Evolutionary conservation across 2,113 vertebrate species (phyloP).

Genomic region (Procavia capensis): DNA sequence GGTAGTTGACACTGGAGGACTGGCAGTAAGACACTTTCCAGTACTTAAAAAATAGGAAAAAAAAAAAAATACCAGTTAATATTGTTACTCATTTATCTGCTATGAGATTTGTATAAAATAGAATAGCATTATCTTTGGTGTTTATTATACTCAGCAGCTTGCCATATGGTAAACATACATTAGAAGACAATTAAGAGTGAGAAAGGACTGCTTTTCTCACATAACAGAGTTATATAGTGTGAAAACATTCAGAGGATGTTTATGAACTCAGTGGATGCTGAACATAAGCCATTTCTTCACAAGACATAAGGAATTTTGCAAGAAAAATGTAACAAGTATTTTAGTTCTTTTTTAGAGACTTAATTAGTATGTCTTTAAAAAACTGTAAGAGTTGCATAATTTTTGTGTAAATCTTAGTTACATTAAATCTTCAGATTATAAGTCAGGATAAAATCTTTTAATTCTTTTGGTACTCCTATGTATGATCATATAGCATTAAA

Average conservation of each 20-base stretch:
- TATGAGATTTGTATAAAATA: conserved; percentile 50
- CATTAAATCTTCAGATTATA: conserved; percentile 9
- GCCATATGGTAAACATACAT: conserved; percentile 72
- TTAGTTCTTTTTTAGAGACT: conserved; percentile 54
- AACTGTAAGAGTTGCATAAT: conserved; percentile 14
- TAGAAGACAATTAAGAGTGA: conserved; percentile 75
- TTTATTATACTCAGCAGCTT: conserved; percentile 53
- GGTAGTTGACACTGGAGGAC: background rate
- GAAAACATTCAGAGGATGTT: conserved; percentile 75
- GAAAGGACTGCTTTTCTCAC: conserved; percentile 64
- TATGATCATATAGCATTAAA: background rate
- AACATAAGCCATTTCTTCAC: conserved; percentile 73
- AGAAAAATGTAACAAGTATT: conserved; percentile 42
- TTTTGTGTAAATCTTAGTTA: conserved; percentile 57
- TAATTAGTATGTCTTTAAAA: conserved; percentile 66
- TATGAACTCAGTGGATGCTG: conserved; percentile 60
- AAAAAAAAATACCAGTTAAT: background rate
- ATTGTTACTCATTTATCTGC: conserved; percentile 44
- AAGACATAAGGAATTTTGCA: conserved; percentile 67
- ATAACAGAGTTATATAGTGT: conserved; percentile 69
- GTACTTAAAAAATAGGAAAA: background rate
- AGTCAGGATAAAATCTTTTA: conserved; percentile 11
- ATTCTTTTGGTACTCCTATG: background rate
- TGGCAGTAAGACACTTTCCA: background rate
- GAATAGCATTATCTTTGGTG: conserved; percentile 22